A percentile compares a stretch with the other conserved stretches of the same genome.
These are phyloP conservation scores for Lepidurus apus DNA, from an alignment of 1,140 invertebrate genomes.

Conservation along the genomic window DNA sequence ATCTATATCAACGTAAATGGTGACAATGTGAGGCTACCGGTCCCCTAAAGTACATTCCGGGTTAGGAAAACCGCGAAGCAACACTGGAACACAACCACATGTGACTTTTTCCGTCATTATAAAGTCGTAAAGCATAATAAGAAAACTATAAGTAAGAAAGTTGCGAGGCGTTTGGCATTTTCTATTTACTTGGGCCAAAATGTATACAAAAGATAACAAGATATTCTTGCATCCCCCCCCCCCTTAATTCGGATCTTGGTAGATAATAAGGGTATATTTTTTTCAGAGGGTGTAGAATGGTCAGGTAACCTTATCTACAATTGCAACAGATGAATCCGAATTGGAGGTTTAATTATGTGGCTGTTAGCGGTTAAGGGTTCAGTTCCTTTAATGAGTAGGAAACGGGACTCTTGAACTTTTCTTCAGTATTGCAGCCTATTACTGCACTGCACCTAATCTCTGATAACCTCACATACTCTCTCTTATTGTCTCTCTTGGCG, in stretches of 20 bases:
- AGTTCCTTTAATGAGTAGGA: not conserved
- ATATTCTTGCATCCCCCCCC: not conserved
- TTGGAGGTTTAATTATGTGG: not conserved
- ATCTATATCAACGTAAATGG: slow-evolving; percentile 18
- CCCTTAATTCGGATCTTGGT: not conserved
- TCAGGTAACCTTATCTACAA: not conserved
- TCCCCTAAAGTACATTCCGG: not conserved
- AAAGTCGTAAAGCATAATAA: slow-evolving; percentile 5
- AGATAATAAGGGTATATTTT: not conserved
- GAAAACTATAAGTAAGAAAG: slow-evolving; percentile 15
- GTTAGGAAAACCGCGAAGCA: slow-evolving; percentile 6
- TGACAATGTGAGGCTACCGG: slow-evolving; percentile 9
- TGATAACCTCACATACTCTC: not conserved
- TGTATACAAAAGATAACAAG: not conserved
- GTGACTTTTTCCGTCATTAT: slow-evolving; percentile 12
- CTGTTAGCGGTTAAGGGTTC: not conserved
- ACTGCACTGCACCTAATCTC: not conserved
- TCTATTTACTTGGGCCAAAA: not conserved
- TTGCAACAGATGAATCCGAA: not conserved
- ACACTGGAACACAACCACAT: not conserved
- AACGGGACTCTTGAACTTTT: not conserved
- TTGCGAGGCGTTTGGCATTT: not conserved
- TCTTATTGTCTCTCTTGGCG: not conserved
- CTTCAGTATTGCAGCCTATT: not conserved
- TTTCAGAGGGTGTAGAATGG: not conserved